Percentiles rank a stretch among this genome's conserved stretches.
Evolutionary conservation across 1,140 invertebrate genomes (phyloP).

Genomic region (Stegodyphus mimosarum): DNA sequence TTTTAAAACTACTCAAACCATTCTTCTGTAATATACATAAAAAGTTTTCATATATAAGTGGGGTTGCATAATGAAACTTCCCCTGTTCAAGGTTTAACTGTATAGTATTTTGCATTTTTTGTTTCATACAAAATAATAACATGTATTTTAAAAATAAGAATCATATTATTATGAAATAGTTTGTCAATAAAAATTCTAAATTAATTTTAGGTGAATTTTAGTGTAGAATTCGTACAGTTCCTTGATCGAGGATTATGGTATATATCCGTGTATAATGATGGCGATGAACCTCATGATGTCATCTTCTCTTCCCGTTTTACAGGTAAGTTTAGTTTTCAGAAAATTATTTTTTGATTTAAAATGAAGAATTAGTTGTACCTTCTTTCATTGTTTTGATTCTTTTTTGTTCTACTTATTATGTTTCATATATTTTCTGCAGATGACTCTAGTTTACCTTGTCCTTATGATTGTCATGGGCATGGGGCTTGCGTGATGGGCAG

Average conservation of each 20-base stretch:
- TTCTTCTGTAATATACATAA: too few relatives aligned
- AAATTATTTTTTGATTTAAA: background rate
- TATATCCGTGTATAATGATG: slow-evolving; percentile 94
- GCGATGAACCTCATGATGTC: slow-evolving; percentile 85
- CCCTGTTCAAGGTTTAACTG: too few relatives aligned
- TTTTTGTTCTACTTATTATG: background rate
- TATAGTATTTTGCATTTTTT: too few relatives aligned
- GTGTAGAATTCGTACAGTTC: slow-evolving; percentile 77
- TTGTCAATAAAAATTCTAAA: background rate
- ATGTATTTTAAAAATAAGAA: too few relatives aligned
- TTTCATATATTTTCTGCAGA: slow-evolving; percentile 34
- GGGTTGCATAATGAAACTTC: too few relatives aligned
- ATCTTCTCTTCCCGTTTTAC: slow-evolving; percentile 74
- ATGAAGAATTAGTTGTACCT: background rate
- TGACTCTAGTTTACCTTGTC: slow-evolving; percentile 73
- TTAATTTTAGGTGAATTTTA: slow-evolving; percentile 39
- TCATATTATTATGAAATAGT: too few relatives aligned
- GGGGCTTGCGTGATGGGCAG: slow-evolving; percentile 94
- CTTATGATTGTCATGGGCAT: slow-evolving; percentile 92
- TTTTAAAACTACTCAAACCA: too few relatives aligned
- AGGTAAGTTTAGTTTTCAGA: slow-evolving; percentile 53
- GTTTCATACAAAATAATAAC: too few relatives aligned
- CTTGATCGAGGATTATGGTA: slow-evolving; percentile 95
- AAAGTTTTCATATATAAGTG: too few relatives aligned
- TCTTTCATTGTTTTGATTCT: background rate